Conservation (phyloP, 2,797 vertebrate genomes). For the Percopsis omiscomaycus region DNA sequence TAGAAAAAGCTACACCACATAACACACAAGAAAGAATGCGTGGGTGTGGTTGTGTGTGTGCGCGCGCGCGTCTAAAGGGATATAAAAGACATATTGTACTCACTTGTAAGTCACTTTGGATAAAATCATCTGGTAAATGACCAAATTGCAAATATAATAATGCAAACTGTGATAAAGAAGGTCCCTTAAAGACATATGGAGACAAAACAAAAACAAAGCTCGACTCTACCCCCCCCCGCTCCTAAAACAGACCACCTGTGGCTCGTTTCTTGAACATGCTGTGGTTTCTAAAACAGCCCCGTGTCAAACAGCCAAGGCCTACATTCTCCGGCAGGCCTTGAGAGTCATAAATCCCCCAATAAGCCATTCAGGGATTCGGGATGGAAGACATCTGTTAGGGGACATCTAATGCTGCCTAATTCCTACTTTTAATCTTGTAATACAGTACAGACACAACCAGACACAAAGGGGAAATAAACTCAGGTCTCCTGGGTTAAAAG, state of each 20-base stretch:
- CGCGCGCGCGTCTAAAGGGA: background rate
- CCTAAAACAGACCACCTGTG: too few relatives aligned
- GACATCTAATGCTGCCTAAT: background rate
- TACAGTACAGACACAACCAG: too few relatives aligned
- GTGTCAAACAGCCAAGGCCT: background rate
- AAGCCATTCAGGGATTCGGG: background rate
- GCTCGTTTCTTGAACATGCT: too few relatives aligned
- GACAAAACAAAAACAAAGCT: too few relatives aligned
- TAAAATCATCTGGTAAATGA: too few relatives aligned
- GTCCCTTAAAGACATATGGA: background rate
- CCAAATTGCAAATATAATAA: background rate
- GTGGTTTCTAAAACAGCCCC: background rate
- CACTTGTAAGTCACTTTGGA: too few relatives aligned
- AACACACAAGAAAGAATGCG: slow-evolving; percentile 3
- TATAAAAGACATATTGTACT: background rate
- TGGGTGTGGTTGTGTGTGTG: background rate
- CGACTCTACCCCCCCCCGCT: too few relatives aligned
- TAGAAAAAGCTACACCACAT: slow-evolving; percentile 16
- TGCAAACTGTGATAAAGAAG: background rate
- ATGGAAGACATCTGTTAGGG: background rate
- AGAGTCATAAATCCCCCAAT: too few relatives aligned
- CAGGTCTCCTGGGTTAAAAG: too few relatives aligned
- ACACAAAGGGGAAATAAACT: too few relatives aligned
- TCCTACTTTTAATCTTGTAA: background rate
- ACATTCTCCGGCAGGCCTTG: background rate